Conservation (phyloP, 1,140 invertebrate species). For the Vollenhovia emeryi region DNA sequence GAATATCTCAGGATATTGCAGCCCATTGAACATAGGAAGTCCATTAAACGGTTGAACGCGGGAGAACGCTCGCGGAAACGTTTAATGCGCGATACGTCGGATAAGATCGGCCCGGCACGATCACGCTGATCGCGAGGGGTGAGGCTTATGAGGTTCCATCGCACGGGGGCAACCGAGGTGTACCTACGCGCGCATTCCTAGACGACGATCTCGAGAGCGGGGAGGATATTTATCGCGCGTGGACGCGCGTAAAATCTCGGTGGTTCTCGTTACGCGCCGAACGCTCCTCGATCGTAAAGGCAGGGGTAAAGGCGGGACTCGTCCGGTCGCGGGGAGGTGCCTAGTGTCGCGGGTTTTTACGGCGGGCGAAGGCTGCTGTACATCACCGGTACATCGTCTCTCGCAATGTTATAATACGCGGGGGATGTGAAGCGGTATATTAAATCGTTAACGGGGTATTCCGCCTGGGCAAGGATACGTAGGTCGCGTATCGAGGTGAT, state of each 20-base stretch:
- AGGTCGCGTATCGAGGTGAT: constrained; percentile 2
- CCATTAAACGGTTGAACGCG: constrained; percentile 43
- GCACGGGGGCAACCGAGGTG: not conserved
- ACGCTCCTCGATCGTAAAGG: not conserved
- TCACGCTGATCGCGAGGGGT: constrained; percentile 2
- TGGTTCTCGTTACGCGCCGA: not conserved
- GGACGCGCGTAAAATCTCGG: not conserved
- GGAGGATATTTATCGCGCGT: not conserved
- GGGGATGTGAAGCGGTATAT: constrained; percentile 33
- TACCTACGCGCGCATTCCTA: not conserved
- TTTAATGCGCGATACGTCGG: constrained; percentile 26
- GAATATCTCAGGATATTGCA: constrained; percentile 39
- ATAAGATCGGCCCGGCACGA: constrained; percentile 13
- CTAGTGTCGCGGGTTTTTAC: not conserved
- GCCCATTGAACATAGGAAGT: constrained; percentile 33
- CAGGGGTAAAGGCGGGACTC: not conserved
- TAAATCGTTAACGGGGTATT: constrained; percentile 42
- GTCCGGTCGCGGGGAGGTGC: not conserved
- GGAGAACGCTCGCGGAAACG: constrained; percentile 31
- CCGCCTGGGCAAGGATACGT: not conserved
- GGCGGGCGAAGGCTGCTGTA: not conserved
- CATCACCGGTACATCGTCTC: not conserved
- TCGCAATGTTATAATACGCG: constrained; percentile 5
- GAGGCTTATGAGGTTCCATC: not conserved
- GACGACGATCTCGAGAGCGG: not conserved